phyloP scores from a whole-genome alignment of 2,888 invertebrate genomes.

The Andrena hattorfiana region DNA sequence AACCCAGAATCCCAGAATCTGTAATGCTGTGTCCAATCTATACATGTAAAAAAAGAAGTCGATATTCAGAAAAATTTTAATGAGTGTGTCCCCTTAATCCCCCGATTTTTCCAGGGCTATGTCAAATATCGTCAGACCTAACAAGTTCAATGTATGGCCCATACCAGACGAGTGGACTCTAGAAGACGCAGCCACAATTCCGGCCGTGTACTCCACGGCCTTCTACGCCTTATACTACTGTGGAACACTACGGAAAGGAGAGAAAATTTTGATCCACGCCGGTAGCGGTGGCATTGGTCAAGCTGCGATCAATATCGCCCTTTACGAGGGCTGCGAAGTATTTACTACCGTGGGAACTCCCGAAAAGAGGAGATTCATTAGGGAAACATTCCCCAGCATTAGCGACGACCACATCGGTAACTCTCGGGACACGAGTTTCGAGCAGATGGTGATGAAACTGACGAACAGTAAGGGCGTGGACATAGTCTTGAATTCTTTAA shows the following conservation, averaged over 20 bases:
- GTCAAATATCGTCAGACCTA: constrained; percentile 17
- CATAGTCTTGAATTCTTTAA: constrained; percentile 95
- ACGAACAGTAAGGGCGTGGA: constrained; percentile 96
- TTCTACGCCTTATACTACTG: constrained; percentile 87
- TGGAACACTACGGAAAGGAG: constrained; percentile 86
- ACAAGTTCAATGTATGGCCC: constrained; percentile 82
- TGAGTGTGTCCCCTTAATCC: no score
- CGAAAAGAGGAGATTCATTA: constrained; percentile 87
- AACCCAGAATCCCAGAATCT: no score
- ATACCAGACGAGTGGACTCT: constrained; percentile 88
- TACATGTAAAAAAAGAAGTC: no score
- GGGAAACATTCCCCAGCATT: constrained; percentile 86
- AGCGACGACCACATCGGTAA: constrained; percentile 91
- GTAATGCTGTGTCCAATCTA: no score
- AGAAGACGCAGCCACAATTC: constrained; percentile 89
- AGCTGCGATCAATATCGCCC: constrained; percentile 88
- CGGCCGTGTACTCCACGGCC: constrained; percentile 88
- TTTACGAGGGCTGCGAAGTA: constrained; percentile 87
- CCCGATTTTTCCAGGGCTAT: constrained; percentile 28
- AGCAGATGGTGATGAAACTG: constrained; percentile 91
- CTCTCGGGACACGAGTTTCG: constrained; percentile 94
- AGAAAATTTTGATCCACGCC: constrained; percentile 84
- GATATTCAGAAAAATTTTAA: no score
- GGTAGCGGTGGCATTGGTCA: constrained; percentile 89
- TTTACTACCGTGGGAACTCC: constrained; percentile 88